Evolutionary conservation across 2,797 vertebrate genomes (phyloP).

Genomic region (Spondyliosoma cantharus): DNA sequence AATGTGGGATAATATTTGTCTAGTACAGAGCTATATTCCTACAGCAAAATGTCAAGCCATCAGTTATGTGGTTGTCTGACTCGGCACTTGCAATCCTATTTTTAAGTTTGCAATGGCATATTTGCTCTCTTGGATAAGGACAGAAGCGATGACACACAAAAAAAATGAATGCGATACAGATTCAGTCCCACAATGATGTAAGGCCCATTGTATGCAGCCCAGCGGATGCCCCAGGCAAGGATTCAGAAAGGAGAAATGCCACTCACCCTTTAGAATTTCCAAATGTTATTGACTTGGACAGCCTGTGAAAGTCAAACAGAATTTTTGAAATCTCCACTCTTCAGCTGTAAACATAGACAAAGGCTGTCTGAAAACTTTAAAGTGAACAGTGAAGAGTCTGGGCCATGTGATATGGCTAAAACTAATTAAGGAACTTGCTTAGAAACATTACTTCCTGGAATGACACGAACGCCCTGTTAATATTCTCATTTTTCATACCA

Average conservation of each 20-base stretch:
- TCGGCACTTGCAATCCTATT: slow-evolving; percentile 37
- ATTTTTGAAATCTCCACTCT: slow-evolving; percentile 37
- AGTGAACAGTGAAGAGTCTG: slow-evolving; percentile 1
- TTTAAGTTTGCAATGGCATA: slow-evolving; percentile 32
- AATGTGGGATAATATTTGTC: slow-evolving; percentile 17
- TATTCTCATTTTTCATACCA: background rate
- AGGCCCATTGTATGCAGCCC: slow-evolving; percentile 49
- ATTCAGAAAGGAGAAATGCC: slow-evolving; percentile 72
- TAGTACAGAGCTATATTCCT: slow-evolving; percentile 2
- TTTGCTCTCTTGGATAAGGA: slow-evolving; percentile 42
- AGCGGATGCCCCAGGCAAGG: slow-evolving; percentile 61
- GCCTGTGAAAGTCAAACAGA: slow-evolving; percentile 56
- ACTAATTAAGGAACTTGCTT: slow-evolving; percentile 2
- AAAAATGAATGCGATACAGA: slow-evolving; percentile 52
- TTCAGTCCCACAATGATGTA: slow-evolving; percentile 55
- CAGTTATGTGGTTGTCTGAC: slow-evolving; percentile 28
- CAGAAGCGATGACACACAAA: slow-evolving; percentile 53
- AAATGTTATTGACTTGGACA: slow-evolving; percentile 57
- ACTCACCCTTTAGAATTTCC: slow-evolving; percentile 56
- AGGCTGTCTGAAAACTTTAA: slow-evolving; percentile 16
- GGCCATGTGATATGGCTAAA: background rate
- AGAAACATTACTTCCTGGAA: slow-evolving; percentile 4
- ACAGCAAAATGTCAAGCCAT: slow-evolving; percentile 36
- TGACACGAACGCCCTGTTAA: background rate
- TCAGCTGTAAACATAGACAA: slow-evolving; percentile 29